Percentiles rank a stretch among this genome's conserved stretches.
These are phyloP conservation scores for Campylomormyrus numenius DNA, from an alignment of 2,113 vertebrate genomes.

Conservation along the genomic window DNA sequence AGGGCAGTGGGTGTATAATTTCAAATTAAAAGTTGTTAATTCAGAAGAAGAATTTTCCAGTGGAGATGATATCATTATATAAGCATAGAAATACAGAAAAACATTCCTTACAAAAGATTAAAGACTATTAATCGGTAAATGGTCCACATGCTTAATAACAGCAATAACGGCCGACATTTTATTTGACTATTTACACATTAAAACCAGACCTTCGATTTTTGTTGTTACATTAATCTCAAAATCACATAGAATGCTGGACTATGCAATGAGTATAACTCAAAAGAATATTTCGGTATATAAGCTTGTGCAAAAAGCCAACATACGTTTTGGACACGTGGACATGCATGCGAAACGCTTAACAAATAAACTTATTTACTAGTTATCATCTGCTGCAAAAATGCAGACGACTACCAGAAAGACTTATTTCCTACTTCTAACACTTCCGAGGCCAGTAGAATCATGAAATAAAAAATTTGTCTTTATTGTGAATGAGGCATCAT, in stretches of 20 bases:
- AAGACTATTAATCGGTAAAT: neutral
- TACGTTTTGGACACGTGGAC: neutral
- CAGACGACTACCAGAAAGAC: neutral
- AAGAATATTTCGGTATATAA: neutral
- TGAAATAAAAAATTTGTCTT: neutral
- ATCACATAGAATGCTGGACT: neutral
- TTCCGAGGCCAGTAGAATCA: neutral
- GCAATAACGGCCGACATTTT: neutral
- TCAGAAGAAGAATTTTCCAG: neutral
- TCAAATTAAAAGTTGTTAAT: neutral
- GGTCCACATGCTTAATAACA: neutral
- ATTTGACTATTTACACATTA: neutral
- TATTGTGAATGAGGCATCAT: neutral
- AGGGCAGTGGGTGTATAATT: neutral
- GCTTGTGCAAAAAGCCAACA: neutral
- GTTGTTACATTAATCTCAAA: neutral
- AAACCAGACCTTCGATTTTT: neutral
- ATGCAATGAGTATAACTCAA: neutral
- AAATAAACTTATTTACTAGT: neutral
- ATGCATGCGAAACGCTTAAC: neutral
- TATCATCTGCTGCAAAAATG: neutral
- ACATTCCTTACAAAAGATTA: neutral
- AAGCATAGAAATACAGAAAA: neutral
- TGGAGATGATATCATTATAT: neutral
- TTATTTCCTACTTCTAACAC: neutral